Conservation (phyloP, 2,888 invertebrate genomes). For the Meta bourneti region DNA sequence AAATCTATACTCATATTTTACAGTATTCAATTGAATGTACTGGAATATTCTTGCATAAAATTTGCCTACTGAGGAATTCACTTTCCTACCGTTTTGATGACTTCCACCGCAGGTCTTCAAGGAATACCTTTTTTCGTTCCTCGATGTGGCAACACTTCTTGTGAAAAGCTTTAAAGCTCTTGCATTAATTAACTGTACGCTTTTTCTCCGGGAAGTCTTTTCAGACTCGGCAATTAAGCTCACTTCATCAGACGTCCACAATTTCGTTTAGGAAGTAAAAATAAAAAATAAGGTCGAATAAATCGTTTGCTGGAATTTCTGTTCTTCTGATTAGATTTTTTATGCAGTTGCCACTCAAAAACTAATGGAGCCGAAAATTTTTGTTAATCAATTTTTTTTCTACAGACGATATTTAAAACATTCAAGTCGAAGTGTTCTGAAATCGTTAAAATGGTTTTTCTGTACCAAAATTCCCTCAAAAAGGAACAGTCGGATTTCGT, state of each 20-base stretch:
- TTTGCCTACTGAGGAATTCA: no score
- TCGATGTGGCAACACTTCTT: neutral
- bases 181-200: neutral
- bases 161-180: neutral
- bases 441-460: neutral
- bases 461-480: neutral
- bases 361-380: neutral
- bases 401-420: neutral
- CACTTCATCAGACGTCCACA: conserved; percentile 25
- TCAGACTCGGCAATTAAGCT: conserved; percentile 16
- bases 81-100: neutral
- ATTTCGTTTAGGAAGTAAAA: conserved; percentile 17
- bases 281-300: conserved; percentile 8
- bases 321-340: conserved; percentile 2
- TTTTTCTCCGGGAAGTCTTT: neutral
- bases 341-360: neutral
- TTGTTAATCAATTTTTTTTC: neutral
- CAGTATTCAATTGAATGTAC: no score
- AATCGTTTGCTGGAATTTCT: conserved; percentile 10
- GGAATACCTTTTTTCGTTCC: neutral
- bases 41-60: no score
- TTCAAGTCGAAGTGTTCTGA: neutral
- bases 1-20: no score
- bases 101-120: neutral
- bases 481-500: neutral